Evolutionary conservation across 2,888 invertebrate species (phyloP).

Genomic region (Hemistola chrysoprasaria): DNA sequence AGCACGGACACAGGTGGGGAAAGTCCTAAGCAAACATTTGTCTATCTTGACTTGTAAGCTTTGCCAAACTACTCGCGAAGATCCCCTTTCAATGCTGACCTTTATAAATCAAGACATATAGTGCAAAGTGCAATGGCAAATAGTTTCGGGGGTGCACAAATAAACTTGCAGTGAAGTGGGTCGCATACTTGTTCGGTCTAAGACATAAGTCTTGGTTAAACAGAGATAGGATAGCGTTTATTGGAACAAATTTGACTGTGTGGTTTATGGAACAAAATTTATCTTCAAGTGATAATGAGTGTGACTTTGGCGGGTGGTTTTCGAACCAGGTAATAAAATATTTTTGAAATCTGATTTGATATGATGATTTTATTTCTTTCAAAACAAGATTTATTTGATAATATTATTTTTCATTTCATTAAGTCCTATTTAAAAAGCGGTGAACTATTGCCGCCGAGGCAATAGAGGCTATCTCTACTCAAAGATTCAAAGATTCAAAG

Average conservation of each 20-base stretch:
- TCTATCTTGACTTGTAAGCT: constrained; percentile 46
- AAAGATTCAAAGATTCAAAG: too few species aligned
- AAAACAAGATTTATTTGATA: too few species aligned
- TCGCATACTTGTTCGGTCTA: constrained; percentile 33
- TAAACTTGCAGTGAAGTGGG: constrained; percentile 28
- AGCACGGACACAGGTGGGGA: constrained; percentile 50
- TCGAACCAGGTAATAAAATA: too few species aligned
- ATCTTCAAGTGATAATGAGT: constrained; percentile 1
- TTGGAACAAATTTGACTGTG: constrained; percentile 31
- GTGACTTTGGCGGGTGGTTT: not conserved
- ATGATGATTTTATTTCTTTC: too few species aligned
- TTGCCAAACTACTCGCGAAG: constrained; percentile 27
- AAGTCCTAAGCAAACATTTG: constrained; percentile 53
- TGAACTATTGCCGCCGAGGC: too few species aligned
- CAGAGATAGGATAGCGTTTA: constrained; percentile 34
- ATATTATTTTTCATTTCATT: too few species aligned
- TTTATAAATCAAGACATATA: constrained; percentile 30
- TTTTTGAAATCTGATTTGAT: too few species aligned
- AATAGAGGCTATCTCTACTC: too few species aligned
- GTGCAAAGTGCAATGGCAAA: constrained; percentile 16
- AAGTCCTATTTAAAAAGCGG: too few species aligned
- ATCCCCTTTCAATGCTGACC: constrained; percentile 13
- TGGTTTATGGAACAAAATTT: constrained; percentile 1
- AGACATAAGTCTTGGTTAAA: constrained; percentile 36
- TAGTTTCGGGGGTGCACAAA: constrained; percentile 6